Evolutionary conservation across 2,888 invertebrate species (phyloP), one percentile per base, ranked within the genome.

Genomic region (Cerceris ruficornis): DNA sequence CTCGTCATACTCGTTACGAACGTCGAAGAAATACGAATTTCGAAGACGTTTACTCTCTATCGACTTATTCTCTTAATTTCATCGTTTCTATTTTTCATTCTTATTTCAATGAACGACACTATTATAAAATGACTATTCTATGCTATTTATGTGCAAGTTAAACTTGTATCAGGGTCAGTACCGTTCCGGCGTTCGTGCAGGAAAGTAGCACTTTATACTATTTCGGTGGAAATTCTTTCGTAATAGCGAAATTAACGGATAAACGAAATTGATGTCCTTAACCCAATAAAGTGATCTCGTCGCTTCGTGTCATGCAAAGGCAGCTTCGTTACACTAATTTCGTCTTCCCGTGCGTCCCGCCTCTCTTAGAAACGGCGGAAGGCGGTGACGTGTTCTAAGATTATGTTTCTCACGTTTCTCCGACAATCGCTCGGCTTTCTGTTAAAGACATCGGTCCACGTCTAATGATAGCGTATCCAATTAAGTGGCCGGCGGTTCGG

Each of bases 271-370:
- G 46, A 69, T 65, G 57, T 83, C 84, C 81, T 83, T 83, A 81
- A 83, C 77, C 83, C 76, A 83, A 69, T 83, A 81, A 83, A 59
- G 57, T 9, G 57, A 15, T 70, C 65, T 77, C 54, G 71, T 60
- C 55, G 71, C 60, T 62, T 69, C 65, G 75, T 75, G 81, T 75
- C 84, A 67, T 64, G 69, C 69, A 68, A 76, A 81, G 78, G 54
- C 73, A 73, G 78, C 78, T 81, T 83, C 84, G 81, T 83, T 83
- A 83, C 69, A 83, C 72, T 81, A 83, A 83, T 83, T 83, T 79
- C 76, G 69, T 77, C 72, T 60, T 84, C 64, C 73, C 79, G 69
- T 79, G 74, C 28, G 28, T 62, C 75, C 65, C 60, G 68, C 73
- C 69, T 64, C 39, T 70, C 57, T 50, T 62, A 55, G 77, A 81